These are phyloP conservation scores for Thermophis baileyi DNA, from an alignment of 2,113 vertebrate species.

Conservation along the genomic window DNA sequence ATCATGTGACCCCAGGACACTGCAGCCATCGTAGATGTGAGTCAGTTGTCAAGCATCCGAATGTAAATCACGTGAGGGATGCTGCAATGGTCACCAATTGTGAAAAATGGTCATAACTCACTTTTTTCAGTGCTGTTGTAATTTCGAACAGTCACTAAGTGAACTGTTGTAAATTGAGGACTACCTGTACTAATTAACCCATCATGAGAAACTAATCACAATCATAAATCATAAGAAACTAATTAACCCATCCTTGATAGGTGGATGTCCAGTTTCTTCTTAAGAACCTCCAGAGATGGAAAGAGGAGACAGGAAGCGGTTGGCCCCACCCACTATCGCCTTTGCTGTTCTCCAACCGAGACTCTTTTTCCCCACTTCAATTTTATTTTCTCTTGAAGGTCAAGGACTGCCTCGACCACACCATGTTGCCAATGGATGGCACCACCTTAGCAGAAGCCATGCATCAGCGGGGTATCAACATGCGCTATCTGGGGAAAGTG, in stretches of 20 bases:
- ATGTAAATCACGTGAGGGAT: no score
- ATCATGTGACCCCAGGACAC: no score
- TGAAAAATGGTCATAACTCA: no score
- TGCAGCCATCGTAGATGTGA: no score
- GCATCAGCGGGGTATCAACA: constrained; percentile 93
- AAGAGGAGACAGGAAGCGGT: not conserved
- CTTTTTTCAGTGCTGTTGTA: no score
- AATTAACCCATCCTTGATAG: not conserved
- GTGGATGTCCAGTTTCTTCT: not conserved
- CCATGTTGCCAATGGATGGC: constrained; percentile 92
- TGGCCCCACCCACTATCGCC: not conserved
- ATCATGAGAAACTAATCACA: no score
- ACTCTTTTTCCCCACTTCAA: not conserved
- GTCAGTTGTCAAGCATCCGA: no score
- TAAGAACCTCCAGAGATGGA: not conserved
- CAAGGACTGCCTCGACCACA: constrained; percentile 95
- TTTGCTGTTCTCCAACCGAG: not conserved
- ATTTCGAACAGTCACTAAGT: no score
- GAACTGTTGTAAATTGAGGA: no score
- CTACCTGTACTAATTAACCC: no score
- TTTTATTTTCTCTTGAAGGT: constrained; percentile 70
- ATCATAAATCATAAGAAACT: not conserved
- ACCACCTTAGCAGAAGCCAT: constrained; percentile 88
- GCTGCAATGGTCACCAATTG: no score
- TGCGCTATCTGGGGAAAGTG: constrained; percentile 92